Evolutionary conservation across 2,113 vertebrate species (phyloP).

Genomic region (Macaca fascicularis): DNA sequence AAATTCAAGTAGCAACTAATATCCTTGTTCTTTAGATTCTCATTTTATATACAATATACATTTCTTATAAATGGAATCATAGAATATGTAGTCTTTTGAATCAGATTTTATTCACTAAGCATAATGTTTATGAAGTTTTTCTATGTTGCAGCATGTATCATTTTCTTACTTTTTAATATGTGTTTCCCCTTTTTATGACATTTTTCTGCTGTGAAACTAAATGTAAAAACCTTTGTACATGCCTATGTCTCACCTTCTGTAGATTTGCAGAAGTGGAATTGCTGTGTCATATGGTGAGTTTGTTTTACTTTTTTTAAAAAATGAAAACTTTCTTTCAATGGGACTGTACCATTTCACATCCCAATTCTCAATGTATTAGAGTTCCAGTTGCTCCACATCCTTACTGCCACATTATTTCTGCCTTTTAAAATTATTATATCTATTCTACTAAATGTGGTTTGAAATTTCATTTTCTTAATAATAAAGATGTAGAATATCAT

Average conservation of each 20-base stretch:
- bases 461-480: neutral
- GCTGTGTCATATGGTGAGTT: neutral
- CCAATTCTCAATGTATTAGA: neutral
- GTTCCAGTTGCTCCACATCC: neutral
- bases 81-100: neutral
- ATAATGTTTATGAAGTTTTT: neutral
- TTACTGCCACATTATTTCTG: neutral
- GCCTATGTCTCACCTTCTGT: neutral
- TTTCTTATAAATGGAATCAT: neutral
- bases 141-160: neutral
- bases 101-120: neutral
- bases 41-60: neutral
- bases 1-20: neutral
- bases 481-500: neutral
- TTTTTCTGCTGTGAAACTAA: neutral
- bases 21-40: neutral
- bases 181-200: too few species aligned
- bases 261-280: neutral
- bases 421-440: neutral
- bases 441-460: neutral
- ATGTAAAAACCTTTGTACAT: neutral
- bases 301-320: neutral
- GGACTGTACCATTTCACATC: neutral
- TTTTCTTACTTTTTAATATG: neutral
- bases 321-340: neutral